These are phyloP conservation scores for Odontamblyopus rebecca DNA, from an alignment of 2,797 vertebrate genomes.

Conservation along the genomic window DNA sequence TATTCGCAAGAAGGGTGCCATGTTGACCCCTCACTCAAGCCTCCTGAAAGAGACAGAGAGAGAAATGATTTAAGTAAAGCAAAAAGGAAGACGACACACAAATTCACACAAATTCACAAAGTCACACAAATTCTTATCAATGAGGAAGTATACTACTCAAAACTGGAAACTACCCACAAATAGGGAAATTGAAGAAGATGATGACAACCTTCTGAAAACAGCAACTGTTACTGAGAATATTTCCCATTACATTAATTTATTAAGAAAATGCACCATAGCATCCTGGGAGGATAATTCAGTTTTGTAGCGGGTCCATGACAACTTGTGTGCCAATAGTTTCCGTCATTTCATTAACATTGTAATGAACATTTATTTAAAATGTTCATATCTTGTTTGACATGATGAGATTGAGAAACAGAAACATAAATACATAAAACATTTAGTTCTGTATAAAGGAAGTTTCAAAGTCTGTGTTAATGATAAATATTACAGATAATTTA, in stretches of 20 bases:
- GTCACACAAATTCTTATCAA: constrained; percentile 12
- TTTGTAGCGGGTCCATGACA: too few relatives aligned
- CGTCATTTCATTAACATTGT: background rate
- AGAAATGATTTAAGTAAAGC: constrained; percentile 15
- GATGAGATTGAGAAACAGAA: too few relatives aligned
- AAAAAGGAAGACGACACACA: constrained; percentile 36
- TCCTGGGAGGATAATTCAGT: too few relatives aligned
- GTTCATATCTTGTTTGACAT: too few relatives aligned
- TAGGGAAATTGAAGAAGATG: background rate
- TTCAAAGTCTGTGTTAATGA: background rate
- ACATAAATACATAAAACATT: background rate
- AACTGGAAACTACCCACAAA: constrained; percentile 38
- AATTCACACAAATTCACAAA: background rate
- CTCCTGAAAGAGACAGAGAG: constrained; percentile 38
- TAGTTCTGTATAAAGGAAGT: background rate
- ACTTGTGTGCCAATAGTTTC: too few relatives aligned
- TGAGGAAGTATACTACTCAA: constrained; percentile 39
- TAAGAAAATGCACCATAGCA: too few relatives aligned
- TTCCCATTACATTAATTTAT: too few relatives aligned
- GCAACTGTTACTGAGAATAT: background rate
- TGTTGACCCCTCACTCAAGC: constrained; percentile 68
- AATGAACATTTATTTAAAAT: background rate
- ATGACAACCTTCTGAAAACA: background rate
- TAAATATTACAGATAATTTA: background rate
- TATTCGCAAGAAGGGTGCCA: constrained; percentile 96